Evolutionary conservation across 2,113 vertebrate genomes (phyloP).

Genomic region (Hoplias malabaricus): DNA sequence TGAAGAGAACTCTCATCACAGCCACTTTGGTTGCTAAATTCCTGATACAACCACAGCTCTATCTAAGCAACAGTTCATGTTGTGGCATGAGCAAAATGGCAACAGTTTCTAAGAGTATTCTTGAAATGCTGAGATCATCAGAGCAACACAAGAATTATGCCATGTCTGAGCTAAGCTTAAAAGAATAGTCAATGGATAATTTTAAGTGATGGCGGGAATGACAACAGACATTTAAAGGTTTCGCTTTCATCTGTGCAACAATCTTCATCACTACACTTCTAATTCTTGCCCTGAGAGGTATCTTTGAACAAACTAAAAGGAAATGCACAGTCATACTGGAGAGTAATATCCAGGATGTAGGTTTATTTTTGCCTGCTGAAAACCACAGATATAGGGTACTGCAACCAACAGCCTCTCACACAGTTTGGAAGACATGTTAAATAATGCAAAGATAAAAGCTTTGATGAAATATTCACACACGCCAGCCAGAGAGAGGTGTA

Average conservation of each 20-base stretch:
- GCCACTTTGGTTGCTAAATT: neutral
- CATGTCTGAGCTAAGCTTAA: neutral
- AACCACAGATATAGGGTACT: neutral
- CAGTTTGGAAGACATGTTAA: conserved; percentile 11
- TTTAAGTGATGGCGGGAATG: neutral
- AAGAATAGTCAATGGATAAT: neutral
- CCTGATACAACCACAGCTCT: conserved; percentile 1
- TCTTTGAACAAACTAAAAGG: neutral
- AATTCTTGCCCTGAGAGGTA: neutral
- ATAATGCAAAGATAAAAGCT: conserved; percentile 27
- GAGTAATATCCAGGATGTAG: neutral
- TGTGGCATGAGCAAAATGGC: conserved; percentile 19
- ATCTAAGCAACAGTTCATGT: conserved; percentile 20
- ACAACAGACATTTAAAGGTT: neutral
- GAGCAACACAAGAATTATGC: conserved; percentile 4
- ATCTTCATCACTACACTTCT: neutral
- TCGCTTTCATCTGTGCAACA: conserved; percentile 3
- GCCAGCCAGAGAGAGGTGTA: neutral
- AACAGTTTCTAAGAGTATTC: conserved; percentile 18
- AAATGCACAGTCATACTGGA: neutral
- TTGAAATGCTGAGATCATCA: conserved; percentile 26
- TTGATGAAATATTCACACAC: conserved; percentile 39
- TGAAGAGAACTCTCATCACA: neutral
- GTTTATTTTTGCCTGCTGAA: neutral
- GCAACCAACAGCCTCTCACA: neutral